Evolutionary conservation across 2,888 invertebrate genomes (phyloP).

Genomic region (Perizoma flavofasciatum): DNA sequence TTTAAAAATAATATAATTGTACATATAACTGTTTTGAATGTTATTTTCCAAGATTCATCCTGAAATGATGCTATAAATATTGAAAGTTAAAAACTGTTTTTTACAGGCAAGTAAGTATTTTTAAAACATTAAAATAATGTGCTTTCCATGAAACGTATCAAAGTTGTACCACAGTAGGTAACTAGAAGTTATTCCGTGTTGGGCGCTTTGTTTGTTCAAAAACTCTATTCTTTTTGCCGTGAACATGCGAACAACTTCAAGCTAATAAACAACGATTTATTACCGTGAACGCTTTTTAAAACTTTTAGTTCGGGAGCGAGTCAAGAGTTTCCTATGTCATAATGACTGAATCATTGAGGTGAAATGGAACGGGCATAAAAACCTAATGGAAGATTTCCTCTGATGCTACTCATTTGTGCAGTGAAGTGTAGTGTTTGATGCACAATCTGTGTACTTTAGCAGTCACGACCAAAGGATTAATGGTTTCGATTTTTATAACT

Average conservation of each 20-base stretch:
- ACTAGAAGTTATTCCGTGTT: conserved; percentile 25
- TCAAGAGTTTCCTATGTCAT: conserved; percentile 2
- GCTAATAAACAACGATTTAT: conserved; percentile 31
- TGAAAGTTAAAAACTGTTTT: neutral
- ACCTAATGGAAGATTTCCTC: too few species aligned
- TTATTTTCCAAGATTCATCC: too few species aligned
- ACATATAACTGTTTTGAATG: too few species aligned
- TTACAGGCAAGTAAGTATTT: neutral
- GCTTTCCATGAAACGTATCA: conserved; percentile 18
- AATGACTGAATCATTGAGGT: too few species aligned
- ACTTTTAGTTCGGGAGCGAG: conserved; percentile 20
- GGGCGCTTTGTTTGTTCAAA: conserved; percentile 27
- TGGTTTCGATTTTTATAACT: too few species aligned
- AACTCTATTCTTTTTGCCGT: conserved; percentile 27
- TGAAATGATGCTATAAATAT: too few species aligned
- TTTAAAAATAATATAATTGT: too few species aligned
- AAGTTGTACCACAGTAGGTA: conserved; percentile 21
- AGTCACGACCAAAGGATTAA: too few species aligned
- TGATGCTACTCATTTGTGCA: too few species aligned
- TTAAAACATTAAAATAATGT: conserved; percentile 1
- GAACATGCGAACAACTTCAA: conserved; percentile 29
- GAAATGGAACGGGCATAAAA: too few species aligned
- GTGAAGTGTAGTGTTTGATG: too few species aligned
- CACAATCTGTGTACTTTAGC: too few species aligned
- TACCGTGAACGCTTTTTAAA: conserved; percentile 26